phyloP scores from a whole-genome alignment of 2,797 vertebrate genomes.

The Phylloscopus collybita region DNA sequence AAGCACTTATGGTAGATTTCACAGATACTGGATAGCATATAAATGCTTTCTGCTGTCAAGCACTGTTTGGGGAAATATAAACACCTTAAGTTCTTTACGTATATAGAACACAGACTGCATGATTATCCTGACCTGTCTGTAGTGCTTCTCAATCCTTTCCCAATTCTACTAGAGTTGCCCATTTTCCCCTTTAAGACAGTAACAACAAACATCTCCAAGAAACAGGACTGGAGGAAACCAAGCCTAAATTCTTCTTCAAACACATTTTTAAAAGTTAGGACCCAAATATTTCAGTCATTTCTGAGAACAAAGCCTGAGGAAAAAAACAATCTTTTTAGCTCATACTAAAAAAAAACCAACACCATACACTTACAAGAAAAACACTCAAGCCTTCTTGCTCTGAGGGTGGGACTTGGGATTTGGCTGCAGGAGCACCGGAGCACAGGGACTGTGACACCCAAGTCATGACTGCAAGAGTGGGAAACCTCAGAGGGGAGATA shows the following conservation, averaged over 20 bases:
- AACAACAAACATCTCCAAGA: not conserved
- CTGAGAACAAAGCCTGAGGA: not conserved
- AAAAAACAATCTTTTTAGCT: not conserved
- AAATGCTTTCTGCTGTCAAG: constrained; percentile 34
- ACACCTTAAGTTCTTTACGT: not conserved
- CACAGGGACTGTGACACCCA: accelerated
- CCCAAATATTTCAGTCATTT: not conserved
- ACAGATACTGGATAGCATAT: not conserved
- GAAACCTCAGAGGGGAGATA: not conserved
- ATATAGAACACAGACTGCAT: not conserved
- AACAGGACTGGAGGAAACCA: not conserved
- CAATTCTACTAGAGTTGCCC: not conserved
- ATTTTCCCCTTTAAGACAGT: constrained; percentile 3
- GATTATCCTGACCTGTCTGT: constrained; percentile 2
- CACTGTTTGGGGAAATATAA: constrained; percentile 49
- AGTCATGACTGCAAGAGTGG: not conserved
- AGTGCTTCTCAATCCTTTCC: not conserved
- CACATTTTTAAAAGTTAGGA: not conserved
- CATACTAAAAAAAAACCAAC: not conserved
- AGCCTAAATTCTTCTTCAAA: not conserved
- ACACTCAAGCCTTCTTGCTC: not conserved
- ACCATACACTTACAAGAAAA: not conserved
- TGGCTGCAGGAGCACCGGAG: not conserved
- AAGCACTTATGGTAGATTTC: constrained; percentile 46
- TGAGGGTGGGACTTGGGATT: not conserved